These are phyloP conservation scores for Zaprionus capensis DNA, from an alignment of 1,140 invertebrate species.

Conservation along the genomic window DNA sequence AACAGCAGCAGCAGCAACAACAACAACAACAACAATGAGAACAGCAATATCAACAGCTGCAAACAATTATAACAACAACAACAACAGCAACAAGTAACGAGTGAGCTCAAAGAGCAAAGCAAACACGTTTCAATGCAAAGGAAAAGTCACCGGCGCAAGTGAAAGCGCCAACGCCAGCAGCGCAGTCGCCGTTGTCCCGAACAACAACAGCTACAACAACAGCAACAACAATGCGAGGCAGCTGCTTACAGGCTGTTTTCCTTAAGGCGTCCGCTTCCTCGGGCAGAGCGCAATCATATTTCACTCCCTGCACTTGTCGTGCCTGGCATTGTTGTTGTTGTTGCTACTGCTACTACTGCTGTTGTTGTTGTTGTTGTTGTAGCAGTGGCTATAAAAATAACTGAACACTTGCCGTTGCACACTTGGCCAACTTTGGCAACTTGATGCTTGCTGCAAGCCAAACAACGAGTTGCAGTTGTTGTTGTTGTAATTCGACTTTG, in stretches of 20 bases:
- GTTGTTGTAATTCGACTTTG: constrained; percentile 42
- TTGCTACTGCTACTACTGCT: neutral
- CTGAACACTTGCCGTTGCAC: constrained; percentile 78
- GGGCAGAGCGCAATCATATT: constrained; percentile 68
- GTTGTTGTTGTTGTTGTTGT: constrained; percentile 20
- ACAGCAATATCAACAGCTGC: constrained; percentile 28
- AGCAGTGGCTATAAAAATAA: constrained; percentile 70
- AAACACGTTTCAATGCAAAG: constrained; percentile 49
- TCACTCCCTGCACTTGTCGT: constrained; percentile 77
- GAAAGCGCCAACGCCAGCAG: constrained; percentile 32
- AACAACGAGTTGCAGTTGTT: constrained; percentile 64
- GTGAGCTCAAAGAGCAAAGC: constrained; percentile 49
- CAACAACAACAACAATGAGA: neutral
- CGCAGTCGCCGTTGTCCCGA: constrained; percentile 6
- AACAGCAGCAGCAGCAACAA: constrained; percentile 5
- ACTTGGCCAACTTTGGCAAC: constrained; percentile 81
- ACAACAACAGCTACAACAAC: constrained; percentile 6
- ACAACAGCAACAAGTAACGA: constrained; percentile 18
- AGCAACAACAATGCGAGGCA: constrained; percentile 38
- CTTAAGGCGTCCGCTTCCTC: constrained; percentile 44
- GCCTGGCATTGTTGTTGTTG: constrained; percentile 31
- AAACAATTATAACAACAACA: constrained; percentile 10
- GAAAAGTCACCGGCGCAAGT: constrained; percentile 52
- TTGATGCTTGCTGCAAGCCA: constrained; percentile 64
- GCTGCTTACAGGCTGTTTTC: constrained; percentile 42